Conservation (phyloP, 2,113 vertebrate genomes). For the Campylomormyrus numenius region DNA sequence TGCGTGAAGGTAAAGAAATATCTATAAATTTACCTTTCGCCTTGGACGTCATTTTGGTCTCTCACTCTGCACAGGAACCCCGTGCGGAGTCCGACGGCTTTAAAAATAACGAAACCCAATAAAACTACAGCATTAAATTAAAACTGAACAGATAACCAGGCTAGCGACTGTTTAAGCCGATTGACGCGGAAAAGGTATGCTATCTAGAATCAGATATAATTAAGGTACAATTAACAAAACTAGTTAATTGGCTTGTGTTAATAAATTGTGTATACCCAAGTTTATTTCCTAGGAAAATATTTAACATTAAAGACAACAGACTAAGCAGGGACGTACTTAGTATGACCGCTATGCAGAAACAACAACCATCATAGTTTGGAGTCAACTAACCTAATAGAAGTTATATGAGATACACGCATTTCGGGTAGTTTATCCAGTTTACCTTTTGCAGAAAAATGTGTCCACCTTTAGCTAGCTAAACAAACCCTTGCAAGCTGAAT, state of each 20-base stretch:
- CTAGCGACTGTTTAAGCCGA: not conserved
- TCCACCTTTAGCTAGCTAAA: not conserved
- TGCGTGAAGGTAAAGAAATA: not conserved
- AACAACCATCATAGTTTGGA: not conserved
- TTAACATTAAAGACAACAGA: not conserved
- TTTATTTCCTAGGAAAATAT: not conserved
- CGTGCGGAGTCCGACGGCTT: not conserved
- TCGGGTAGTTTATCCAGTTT: not conserved
- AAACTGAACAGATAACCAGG: not conserved
- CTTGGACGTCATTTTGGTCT: constrained; percentile 50
- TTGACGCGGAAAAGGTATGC: not conserved
- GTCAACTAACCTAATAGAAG: not conserved
- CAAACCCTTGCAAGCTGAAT: not conserved
- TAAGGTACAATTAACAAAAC: not conserved
- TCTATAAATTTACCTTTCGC: constrained; percentile 11
- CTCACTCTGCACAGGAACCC: not conserved
- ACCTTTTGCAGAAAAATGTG: not conserved
- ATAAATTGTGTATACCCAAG: not conserved
- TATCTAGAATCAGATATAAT: not conserved
- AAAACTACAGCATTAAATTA: not conserved
- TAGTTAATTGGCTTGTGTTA: not conserved
- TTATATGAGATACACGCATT: not conserved
- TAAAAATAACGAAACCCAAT: not conserved
- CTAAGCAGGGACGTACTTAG: not conserved
- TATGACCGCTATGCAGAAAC: not conserved